Evolutionary conservation across 2,113 vertebrate species (phyloP), one percentile per base, ranked within the genome.

Genomic region (Motacilla alba): DNA sequence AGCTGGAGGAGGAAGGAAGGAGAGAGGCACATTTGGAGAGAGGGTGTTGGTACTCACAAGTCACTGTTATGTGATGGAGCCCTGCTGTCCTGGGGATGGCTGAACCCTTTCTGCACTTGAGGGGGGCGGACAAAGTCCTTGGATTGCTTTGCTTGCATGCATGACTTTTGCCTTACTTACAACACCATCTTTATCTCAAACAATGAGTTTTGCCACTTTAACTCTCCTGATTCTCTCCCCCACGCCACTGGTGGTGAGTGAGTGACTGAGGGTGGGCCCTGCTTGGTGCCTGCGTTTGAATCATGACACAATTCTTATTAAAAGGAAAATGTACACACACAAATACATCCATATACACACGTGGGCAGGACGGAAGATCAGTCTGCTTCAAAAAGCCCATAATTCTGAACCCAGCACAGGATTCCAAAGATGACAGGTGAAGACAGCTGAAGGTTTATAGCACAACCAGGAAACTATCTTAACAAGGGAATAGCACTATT

Each of bases 11-110:
- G 13, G 11, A 21, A 72, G 33, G 20, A 84, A 20, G 33, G 33
- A 83, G 19, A 23, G 4, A 28, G 37, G 3, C 8, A 39, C 6
- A 7, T 46, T 50, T 7, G 13, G 14, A n/a, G 13, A 16, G 44
- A 30, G 16, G 23, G 6, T 9, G 5, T 24, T 28, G 1, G 0
- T 17, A 35, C 70, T 33, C 23, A 37, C 33, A n/a, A 58, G 33
- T 39, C 73, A 26, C 33, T 27, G 30, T 13, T 13, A 4, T 1
- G 11, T n/a, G 49, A 49, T 28, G 49, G 19, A 58, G 33, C 28
- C 20, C 3, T 2, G 15, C 33, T 64, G 16, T 24, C 20, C 23
- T 13, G 37, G 33, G 21, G 28, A 15, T 11, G 44, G 15, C 28
- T 39, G 28, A 46, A 46, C 21, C 30, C 18, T 47, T 9, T 7